Base-by-base conservation (phyloP, 2,113 vertebrate species). In the Plecturocebus donacophilus region DNA sequence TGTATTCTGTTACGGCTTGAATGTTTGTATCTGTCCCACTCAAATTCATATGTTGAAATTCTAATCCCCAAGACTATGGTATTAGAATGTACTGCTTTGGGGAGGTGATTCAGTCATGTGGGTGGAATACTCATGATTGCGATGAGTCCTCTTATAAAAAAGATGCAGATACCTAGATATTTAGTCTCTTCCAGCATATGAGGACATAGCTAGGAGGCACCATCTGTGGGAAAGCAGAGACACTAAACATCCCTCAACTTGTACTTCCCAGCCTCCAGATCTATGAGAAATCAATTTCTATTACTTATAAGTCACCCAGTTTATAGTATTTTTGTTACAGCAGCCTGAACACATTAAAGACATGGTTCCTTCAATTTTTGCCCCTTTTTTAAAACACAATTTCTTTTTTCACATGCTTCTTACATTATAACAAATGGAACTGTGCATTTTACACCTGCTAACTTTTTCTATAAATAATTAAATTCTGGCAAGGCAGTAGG, bases 401-500 rank as follows among this genome's bases (percentile, higher is more conserved):
- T 76, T 92, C 13, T 52, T 82, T 64, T 79, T 94, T 87, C 68
- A 52, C 23, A 42, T 87, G 35, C 8, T 42, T 84, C 8, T 68
- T 93, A 70, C 40, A 45, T 68, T 87, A 11, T 81, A 92, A 80
- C 54, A 91, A 94, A 81, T 61, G 12, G 17, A 93, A 84, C 12
- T 40, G 14, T 93, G 13, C 40, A 85, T 77, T 97, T 95, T 52
- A 93, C 13, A 89, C 32, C 27, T 93, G 35, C 58, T 30, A 42
- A 32, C 90, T 92, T 85, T 88, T 82, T 88, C 35, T 56, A 88
- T 94, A 97, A 97, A 95, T 95, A 90, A 97, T 97, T 97, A 92
- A 97, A 84, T 54, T 23, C 19, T 88, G 12, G 38, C 56, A 61
- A 75, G 83, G 52, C 73, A 96, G 20, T 11, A 56, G 8, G 30